Evolutionary conservation across 2,888 invertebrate species (phyloP).

Genomic region (Drosophila pullipes): DNA sequence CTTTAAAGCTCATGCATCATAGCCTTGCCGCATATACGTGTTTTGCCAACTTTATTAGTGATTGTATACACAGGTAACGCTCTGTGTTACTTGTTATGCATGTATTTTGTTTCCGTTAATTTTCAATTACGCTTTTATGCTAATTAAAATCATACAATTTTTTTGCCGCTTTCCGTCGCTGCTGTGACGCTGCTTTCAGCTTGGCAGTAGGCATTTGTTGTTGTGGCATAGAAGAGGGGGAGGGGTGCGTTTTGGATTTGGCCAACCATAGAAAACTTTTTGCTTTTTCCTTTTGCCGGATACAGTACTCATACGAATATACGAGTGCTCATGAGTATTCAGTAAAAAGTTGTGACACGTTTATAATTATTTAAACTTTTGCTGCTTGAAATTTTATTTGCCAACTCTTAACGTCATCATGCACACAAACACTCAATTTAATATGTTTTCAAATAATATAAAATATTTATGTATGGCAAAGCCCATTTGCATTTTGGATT

Average conservation of each 20-base stretch:
- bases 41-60: conserved; percentile 1
- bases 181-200: conserved; percentile 32
- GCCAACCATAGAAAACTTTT: conserved; percentile 34
- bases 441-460: background rate
- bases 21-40: background rate
- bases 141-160: conserved; percentile 71
- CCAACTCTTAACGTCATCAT: conserved; percentile 1
- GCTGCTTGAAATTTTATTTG: conserved; percentile 11
- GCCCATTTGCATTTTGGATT: conserved; percentile 6
- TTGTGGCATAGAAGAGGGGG: too few relatives aligned
- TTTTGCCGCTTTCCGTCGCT: conserved; percentile 46
- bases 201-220: too few relatives aligned
- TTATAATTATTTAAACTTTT: conserved; percentile 24
- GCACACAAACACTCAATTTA: conserved; percentile 4
- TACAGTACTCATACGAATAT: conserved; percentile 11
- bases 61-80: conserved; percentile 14
- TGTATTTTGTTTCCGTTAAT: conserved; percentile 66
- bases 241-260: background rate
- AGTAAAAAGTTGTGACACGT: conserved; percentile 10
- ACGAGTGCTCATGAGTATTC: conserved; percentile 13
- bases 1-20: background rate
- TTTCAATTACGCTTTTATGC: conserved; percentile 77
- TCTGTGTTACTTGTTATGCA: conserved; percentile 19
- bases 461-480: conserved; percentile 9
- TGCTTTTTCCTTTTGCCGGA: conserved; percentile 29